Conservation (phyloP, 1,140 invertebrate species). For the Aphelenchoides fujianensis region DNA sequence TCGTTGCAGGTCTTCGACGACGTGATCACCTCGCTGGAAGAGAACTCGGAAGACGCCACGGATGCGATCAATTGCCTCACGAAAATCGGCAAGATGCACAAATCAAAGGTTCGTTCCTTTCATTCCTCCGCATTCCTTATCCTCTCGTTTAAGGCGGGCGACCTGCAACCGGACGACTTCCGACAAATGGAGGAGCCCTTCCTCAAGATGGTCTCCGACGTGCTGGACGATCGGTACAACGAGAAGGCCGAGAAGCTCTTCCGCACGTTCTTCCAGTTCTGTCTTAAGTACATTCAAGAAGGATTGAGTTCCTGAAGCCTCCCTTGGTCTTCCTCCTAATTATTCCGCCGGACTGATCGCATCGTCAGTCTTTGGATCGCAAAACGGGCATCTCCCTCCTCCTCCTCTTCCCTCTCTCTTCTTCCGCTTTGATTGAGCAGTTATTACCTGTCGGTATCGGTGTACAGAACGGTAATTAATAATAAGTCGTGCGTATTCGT, state of each 20-base stretch:
- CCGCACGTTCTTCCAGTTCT: constrained; percentile 54
- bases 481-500: no score
- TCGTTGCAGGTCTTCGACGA: constrained; percentile 46
- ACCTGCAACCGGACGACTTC: constrained; percentile 49
- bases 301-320: constrained; percentile 48
- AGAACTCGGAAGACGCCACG: constrained; percentile 40
- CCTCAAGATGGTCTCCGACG: constrained; percentile 41
- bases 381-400: neutral
- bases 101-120: constrained; percentile 32
- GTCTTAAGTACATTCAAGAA: constrained; percentile 49
- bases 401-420: neutral
- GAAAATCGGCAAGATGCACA: constrained; percentile 45
- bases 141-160: constrained; percentile 29
- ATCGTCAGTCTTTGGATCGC: no score
- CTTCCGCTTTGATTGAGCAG: neutral
- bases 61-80: constrained; percentile 40
- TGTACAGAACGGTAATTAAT: no score
- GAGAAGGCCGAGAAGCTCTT: constrained; percentile 54
- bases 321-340: no score
- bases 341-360: no score
- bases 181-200: constrained; percentile 45
- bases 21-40: constrained; percentile 47
- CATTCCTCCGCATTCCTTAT: constrained; percentile 2
- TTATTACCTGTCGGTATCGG: neutral
- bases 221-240: constrained; percentile 52